phyloP scores from a whole-genome alignment of 2,113 vertebrate genomes.

The Pyrgilauda ruficollis region DNA sequence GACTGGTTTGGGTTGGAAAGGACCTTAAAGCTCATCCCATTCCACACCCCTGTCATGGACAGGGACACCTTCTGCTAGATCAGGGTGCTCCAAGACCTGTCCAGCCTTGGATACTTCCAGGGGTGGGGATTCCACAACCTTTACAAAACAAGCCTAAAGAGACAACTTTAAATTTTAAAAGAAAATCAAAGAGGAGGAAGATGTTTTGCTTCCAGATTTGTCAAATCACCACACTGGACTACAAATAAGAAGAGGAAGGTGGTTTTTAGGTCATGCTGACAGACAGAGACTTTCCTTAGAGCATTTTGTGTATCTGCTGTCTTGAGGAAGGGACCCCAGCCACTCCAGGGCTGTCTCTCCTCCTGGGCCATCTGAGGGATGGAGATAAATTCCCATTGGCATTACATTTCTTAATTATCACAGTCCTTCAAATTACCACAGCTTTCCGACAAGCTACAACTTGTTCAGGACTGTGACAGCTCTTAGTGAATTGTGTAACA shows the following conservation, averaged over 20 bases:
- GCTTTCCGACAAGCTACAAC: not conserved
- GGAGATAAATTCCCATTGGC: not conserved
- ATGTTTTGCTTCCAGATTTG: not conserved
- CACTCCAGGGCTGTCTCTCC: not conserved
- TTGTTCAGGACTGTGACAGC: not conserved
- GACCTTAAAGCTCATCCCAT: not conserved
- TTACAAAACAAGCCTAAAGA: not conserved
- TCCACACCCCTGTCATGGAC: not conserved
- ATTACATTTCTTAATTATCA: not conserved
- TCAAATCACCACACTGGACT: not conserved
- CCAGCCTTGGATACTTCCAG: not conserved
- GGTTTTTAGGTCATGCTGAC: not conserved
- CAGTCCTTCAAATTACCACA: not conserved
- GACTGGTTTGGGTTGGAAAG: not conserved
- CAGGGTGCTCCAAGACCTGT: not conserved
- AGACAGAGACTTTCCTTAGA: not conserved
- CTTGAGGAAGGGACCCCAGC: not conserved
- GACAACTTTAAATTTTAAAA: not conserved
- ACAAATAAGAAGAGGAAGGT: not conserved
- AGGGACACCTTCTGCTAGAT: not conserved
- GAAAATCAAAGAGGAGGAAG: not conserved
- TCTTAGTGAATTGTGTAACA: not conserved
- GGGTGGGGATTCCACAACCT: not conserved
- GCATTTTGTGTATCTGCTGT: not conserved
- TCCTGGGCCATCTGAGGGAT: not conserved